A percentile compares a stretch with the other conserved stretches of the same genome.
Evolutionary conservation across 2,888 invertebrate species (phyloP).

Genomic region (Parasteatoda lunata): DNA sequence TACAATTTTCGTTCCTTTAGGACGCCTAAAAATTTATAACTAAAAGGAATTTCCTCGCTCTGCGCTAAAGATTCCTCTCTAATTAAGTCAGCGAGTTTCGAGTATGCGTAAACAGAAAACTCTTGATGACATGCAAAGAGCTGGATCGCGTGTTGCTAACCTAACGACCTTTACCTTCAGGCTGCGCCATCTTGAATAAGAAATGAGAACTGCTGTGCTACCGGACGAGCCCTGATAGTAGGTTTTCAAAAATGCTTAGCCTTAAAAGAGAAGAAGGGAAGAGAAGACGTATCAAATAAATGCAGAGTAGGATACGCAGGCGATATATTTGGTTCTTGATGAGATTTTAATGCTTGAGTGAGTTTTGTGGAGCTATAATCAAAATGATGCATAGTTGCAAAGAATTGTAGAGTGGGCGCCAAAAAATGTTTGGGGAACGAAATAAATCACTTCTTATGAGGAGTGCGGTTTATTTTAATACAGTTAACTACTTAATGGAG

Average conservation of each 20-base stretch:
- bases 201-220: constrained; percentile 21
- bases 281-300: constrained; percentile 33
- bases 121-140: constrained; percentile 54
- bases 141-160: constrained; percentile 37
- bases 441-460: no score
- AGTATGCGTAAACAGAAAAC: constrained; percentile 43
- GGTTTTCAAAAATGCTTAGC: constrained; percentile 15
- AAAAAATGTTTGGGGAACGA: no score
- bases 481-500: no score
- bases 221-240: constrained; percentile 19
- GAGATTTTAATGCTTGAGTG: constrained; percentile 47
- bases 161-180: constrained; percentile 43
- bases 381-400: no score
- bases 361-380: neutral
- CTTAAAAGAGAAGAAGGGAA: constrained; percentile 7
- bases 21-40: constrained; percentile 10
- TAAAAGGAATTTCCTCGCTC: constrained; percentile 15
- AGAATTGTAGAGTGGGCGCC: no score
- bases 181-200: constrained; percentile 29
- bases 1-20: constrained; percentile 21
- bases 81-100: constrained; percentile 34
- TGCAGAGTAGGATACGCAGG: neutral
- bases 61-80: constrained; percentile 19
- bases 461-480: no score
- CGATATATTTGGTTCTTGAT: constrained; percentile 21